phyloP scores from a whole-genome alignment of 2,113 vertebrate genomes.

The Plecturocebus donacophilus region DNA sequence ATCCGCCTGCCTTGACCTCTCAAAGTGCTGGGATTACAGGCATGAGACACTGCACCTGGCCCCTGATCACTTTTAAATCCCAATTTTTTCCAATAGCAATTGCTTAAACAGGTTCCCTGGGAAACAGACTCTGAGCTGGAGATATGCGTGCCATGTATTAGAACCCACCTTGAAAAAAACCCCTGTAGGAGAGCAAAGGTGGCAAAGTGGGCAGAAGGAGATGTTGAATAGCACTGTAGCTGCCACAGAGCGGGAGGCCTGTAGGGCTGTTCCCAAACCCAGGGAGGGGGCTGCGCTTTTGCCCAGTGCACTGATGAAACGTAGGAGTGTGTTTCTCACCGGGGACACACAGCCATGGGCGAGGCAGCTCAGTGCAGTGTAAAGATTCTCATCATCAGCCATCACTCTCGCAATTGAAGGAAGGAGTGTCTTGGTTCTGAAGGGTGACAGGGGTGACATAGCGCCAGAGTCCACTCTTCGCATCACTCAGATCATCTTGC shows the following conservation, averaged over 20 bases:
- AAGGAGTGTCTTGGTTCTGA: not conserved
- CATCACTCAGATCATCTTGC: not conserved
- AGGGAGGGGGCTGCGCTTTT: no score
- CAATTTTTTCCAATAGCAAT: not conserved
- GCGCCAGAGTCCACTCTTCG: no score
- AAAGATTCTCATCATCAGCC: not conserved
- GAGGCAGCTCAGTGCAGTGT: not conserved
- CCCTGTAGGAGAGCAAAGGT: not conserved
- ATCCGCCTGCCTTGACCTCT: no score
- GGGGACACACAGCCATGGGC: not conserved
- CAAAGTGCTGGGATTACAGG: no score
- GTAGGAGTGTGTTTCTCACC: not conserved
- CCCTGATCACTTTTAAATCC: not conserved
- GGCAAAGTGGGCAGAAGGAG: not conserved
- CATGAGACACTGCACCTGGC: accelerated
- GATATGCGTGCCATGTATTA: not conserved
- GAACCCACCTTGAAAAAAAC: not conserved
- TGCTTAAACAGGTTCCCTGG: not conserved
- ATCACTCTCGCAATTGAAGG: not conserved
- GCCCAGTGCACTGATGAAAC: not conserved
- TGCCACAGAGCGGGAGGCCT: not conserved
- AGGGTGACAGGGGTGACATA: not conserved
- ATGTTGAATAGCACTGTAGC: no score
- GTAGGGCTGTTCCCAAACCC: no score
- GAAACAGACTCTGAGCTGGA: not conserved